These are phyloP conservation scores for Laticauda laticaudata DNA, from an alignment of 2,113 vertebrate genomes.

Conservation along the genomic window DNA sequence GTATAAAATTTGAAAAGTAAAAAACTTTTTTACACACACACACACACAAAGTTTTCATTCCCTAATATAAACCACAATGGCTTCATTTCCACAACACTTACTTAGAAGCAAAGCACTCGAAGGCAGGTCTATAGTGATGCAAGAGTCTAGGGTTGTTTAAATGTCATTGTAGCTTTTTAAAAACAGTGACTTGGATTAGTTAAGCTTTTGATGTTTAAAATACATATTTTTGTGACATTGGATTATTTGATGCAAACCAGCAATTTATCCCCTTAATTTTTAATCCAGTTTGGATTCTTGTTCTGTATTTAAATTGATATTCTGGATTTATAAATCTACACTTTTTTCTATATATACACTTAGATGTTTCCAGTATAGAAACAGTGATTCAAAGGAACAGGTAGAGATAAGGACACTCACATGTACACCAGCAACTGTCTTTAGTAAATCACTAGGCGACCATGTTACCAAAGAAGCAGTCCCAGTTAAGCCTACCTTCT, in stretches of 20 bases:
- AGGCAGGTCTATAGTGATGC: neutral
- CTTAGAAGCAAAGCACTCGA: neutral
- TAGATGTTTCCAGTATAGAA: slow-evolving; percentile 8
- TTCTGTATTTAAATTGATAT: neutral
- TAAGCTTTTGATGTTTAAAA: slow-evolving; percentile 29
- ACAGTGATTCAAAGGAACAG: neutral
- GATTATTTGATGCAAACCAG: neutral
- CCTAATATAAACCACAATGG: too few species aligned
- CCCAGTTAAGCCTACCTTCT: neutral
- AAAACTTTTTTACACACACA: too few species aligned
- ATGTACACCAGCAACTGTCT: neutral
- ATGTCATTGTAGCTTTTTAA: slow-evolving; percentile 1
- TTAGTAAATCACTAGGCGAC: neutral
- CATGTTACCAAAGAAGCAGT: neutral
- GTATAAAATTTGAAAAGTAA: too few species aligned
- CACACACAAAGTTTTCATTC: too few species aligned
- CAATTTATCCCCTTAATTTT: neutral
- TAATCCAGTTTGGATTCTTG: neutral
- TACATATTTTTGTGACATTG: neutral
- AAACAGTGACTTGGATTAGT: slow-evolving; percentile 26
- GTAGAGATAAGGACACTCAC: neutral
- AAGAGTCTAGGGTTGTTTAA: neutral
- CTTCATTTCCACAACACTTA: too few species aligned
- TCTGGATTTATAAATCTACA: neutral
- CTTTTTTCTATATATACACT: rapidly evolving